Percentiles rank a stretch among this genome's conserved stretches.
Conservation (phyloP, 1,140 invertebrate species). For the Lordiphosa mommai region DNA sequence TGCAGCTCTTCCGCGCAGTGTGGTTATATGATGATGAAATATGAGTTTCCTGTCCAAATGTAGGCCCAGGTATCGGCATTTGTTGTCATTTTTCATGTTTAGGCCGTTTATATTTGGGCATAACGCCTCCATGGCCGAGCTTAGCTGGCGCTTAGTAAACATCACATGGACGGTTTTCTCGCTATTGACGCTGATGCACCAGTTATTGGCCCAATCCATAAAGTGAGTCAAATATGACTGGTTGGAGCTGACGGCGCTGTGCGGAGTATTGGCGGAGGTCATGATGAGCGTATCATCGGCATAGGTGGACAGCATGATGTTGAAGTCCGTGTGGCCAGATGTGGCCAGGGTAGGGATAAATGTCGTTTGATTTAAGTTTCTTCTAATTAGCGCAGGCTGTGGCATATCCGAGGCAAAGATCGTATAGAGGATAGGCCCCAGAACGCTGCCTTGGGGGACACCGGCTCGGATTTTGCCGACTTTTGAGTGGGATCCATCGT, state of each 20-base stretch:
- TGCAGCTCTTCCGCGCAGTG: not conserved
- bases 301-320: not conserved
- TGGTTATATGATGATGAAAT: not conserved
- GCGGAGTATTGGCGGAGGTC: not conserved
- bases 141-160: not conserved
- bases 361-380: too few relatives aligned
- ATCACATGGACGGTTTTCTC: slow-evolving; percentile 3
- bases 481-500: not conserved
- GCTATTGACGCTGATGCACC: slow-evolving; percentile 3
- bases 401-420: slow-evolving; percentile 8
- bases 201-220: slow-evolving; percentile 1
- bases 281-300: slow-evolving; percentile 9
- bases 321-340: too few relatives aligned
- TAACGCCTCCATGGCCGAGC: not conserved
- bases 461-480: too few relatives aligned
- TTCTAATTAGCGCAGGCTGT: not conserved
- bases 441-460: slow-evolving; percentile 26
- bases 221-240: not conserved
- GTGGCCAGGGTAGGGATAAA: too few relatives aligned
- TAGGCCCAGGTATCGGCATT: not conserved
- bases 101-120: not conserved
- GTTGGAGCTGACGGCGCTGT: not conserved
- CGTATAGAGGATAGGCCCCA: slow-evolving; percentile 11
- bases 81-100: not conserved
- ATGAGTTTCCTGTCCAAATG: not conserved